Evolutionary conservation across 2,113 vertebrate species (phyloP), one percentile per base, ranked within the genome.

Genomic region (Euleptes europaea): DNA sequence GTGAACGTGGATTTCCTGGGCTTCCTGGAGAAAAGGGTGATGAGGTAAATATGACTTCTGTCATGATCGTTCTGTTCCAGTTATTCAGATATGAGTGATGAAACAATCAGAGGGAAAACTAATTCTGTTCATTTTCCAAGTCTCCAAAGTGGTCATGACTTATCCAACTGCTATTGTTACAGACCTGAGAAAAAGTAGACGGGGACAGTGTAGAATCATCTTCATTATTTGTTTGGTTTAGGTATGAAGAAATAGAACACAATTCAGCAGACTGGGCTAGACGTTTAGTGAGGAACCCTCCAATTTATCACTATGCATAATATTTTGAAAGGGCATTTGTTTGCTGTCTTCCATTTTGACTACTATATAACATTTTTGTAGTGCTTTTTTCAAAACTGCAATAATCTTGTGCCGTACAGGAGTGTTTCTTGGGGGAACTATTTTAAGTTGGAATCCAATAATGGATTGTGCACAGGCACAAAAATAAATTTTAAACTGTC

Each of bases 1-100:
- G 99, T 91, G 99, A 99, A 92, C 96, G 98, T 90, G 99, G 99
- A 66, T 99, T 98, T 94, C 95, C 98, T 88, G 99, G 99, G 7
- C 96, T 98, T 70, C 79, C 77, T 1, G 99, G 98, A 88, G 98
- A 98, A 84, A 99, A 98, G 94, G 99, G 99, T 0, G 97, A 99
- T 74, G 98, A 99, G 98, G 99, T 99, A 96, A 95, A 84, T 65
- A 67, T 54, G 14, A 44, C 1, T 92, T 5, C 88, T 13, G n/a
- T 89, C 90, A 80, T 40, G 40, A 33, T 80, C 33, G 60, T 17
- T 80, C 0, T 11, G 23, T 33, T 88, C 49, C 28, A 49, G 4
- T 78, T 78, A 23, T 7, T 70, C 4, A 54, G 63, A 82, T 51
- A 2, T 72, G 33, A 89, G 21, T 60, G 51, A 83, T 83, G 47